phyloP scores from a whole-genome alignment of 2,888 invertebrate genomes.

The Dimorphilus gyrociliatus region DNA sequence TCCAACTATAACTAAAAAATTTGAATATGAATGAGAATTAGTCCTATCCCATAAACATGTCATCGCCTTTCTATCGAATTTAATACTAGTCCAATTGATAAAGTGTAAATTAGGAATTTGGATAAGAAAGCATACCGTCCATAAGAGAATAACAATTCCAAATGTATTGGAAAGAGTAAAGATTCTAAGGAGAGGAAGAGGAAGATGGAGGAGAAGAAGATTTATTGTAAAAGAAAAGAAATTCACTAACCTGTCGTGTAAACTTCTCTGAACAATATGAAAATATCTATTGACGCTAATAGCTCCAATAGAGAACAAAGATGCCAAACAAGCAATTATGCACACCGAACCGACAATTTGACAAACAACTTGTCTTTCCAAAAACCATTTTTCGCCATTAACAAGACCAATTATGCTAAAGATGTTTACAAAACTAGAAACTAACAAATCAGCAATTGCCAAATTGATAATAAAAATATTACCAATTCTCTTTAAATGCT shows the following conservation, averaged over 20 bases:
- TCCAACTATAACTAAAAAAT: background rate
- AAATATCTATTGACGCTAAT: conserved; percentile 20
- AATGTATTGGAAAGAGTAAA: too few species aligned
- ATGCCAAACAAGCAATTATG: conserved; percentile 17
- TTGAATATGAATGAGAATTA: conserved; percentile 15
- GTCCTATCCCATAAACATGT: conserved; percentile 19
- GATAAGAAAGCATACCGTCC: conserved; percentile 12
- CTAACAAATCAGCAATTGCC: conserved; percentile 15
- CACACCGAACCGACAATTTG: conserved; percentile 15
- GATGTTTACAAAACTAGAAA: conserved; percentile 16
- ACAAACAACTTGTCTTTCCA: conserved; percentile 14
- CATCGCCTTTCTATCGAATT: conserved; percentile 15
- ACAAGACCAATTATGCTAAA: conserved; percentile 18
- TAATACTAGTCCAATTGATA: conserved; percentile 13
- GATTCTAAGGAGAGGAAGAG: too few species aligned
- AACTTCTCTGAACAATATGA: conserved; percentile 16
- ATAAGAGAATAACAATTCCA: conserved; percentile 10
- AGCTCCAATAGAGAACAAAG: conserved; percentile 16
- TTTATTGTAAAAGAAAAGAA: too few species aligned
- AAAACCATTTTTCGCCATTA: conserved; percentile 16
- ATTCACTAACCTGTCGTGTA: too few species aligned
- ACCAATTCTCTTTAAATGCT: too few species aligned
- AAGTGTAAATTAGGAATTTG: conserved; percentile 14
- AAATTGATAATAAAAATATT: conserved; percentile 16
- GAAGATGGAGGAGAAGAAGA: too few species aligned